Percentiles rank a stretch among this genome's conserved stretches.
These are phyloP conservation scores for Siniperca chuatsi DNA, from an alignment of 2,113 vertebrate species.

Conservation along the genomic window DNA sequence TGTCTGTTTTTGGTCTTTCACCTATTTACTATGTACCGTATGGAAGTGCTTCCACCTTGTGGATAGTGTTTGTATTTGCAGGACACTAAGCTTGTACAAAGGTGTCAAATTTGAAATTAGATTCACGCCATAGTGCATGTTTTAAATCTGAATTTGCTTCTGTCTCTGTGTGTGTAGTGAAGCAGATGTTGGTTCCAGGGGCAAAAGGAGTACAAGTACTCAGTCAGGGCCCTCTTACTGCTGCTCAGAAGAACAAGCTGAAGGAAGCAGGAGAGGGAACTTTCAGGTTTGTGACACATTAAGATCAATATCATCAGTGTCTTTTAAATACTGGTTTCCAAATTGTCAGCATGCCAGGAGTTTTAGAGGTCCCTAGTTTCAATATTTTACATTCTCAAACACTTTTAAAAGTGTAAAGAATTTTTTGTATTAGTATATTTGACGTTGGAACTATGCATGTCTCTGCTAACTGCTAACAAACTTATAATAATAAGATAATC, in stretches of 20 bases:
- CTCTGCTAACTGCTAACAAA: not conserved
- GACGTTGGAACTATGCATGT: not conserved
- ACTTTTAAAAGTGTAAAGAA: not conserved
- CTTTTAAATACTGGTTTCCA: not conserved
- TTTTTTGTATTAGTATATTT: not conserved
- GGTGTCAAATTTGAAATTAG: not conserved
- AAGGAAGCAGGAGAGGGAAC: constrained; percentile 92
- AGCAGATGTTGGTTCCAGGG: constrained; percentile 86
- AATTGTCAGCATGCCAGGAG: not conserved
- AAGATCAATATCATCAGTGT: not conserved
- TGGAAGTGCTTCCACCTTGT: constrained; percentile 58
- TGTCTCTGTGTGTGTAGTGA: constrained; percentile 77
- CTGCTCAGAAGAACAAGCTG: constrained; percentile 90
- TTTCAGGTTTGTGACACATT: constrained; percentile 86
- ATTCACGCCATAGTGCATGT: no score
- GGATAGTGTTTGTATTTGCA: constrained; percentile 20
- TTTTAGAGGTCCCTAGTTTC: not conserved
- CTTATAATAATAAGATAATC: not conserved
- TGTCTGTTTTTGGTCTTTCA: not conserved
- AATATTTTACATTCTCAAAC: not conserved
- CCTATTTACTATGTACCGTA: not conserved
- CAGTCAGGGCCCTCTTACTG: constrained; percentile 82
- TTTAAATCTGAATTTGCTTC: not conserved
- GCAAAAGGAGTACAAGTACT: constrained; percentile 85
- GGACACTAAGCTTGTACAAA: not conserved